phyloP scores from a whole-genome alignment of 1,140 invertebrate species.

The Hycleus cichorii region DNA sequence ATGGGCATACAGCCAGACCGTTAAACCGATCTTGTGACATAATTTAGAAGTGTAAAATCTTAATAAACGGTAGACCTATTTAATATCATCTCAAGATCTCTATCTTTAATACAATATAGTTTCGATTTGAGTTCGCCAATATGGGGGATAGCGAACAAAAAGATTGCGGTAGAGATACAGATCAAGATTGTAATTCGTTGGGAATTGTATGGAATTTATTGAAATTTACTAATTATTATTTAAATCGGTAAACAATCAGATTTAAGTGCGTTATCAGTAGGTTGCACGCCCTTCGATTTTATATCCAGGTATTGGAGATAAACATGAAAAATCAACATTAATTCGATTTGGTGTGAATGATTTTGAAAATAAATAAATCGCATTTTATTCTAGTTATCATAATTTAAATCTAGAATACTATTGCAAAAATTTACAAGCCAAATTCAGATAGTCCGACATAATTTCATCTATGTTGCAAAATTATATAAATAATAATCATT shows the following conservation, averaged over 20 bases:
- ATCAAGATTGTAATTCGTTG: too few species aligned
- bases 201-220: neutral
- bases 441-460: too few species aligned
- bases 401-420: slow-evolving; percentile 1
- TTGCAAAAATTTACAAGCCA: too few species aligned
- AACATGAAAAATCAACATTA: slow-evolving; percentile 15
- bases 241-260: neutral
- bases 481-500: too few species aligned
- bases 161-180: too few species aligned
- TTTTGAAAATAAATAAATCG: slow-evolving; percentile 13
- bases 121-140: too few species aligned
- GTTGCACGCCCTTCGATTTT: slow-evolving; percentile 10
- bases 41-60: slow-evolving; percentile 10
- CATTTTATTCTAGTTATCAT: slow-evolving; percentile 9
- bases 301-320: slow-evolving; percentile 6
- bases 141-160: too few species aligned
- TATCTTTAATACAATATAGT: too few species aligned
- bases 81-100: too few species aligned
- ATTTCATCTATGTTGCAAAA: too few species aligned
- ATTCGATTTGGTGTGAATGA: slow-evolving; percentile 6
- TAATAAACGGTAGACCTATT: neutral
- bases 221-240: neutral
- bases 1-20: slow-evolving; percentile 13
- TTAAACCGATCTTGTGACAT: slow-evolving; percentile 8
- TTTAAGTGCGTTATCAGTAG: neutral